phyloP scores from a whole-genome alignment of 2,113 vertebrate species.

The Damaliscus lunatus region DNA sequence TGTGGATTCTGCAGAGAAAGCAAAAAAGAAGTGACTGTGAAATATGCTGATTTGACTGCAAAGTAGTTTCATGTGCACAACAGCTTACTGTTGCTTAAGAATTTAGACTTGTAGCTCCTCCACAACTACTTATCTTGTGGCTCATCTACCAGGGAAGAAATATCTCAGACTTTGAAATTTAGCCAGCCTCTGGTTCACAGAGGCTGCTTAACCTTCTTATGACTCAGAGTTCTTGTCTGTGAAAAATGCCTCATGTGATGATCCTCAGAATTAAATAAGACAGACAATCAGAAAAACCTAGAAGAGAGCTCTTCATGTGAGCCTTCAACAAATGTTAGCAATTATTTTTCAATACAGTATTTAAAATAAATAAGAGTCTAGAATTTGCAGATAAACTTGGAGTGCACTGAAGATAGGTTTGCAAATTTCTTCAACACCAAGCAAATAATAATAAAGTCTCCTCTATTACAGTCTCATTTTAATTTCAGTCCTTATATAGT shows the following conservation, averaged over 20 bases:
- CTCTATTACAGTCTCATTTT: background rate
- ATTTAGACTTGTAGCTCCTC: background rate
- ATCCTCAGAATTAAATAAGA: background rate
- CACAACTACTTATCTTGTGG: background rate
- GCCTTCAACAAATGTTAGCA: background rate
- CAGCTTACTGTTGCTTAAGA: background rate
- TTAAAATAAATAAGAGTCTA: background rate
- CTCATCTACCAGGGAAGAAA: background rate
- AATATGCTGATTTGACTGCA: constrained; percentile 60
- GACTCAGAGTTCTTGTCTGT: background rate
- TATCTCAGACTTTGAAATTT: background rate
- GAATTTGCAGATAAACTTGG: background rate
- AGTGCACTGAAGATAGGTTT: background rate
- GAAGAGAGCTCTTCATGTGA: background rate
- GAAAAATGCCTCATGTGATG: background rate
- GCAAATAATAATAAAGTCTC: background rate
- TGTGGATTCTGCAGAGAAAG: constrained; percentile 45
- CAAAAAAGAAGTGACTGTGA: constrained; percentile 40
- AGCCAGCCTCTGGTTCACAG: background rate
- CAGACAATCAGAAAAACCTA: background rate
- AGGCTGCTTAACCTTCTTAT: background rate
- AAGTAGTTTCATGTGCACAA: constrained; percentile 19
- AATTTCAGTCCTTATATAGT: background rate
- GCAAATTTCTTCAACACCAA: background rate
- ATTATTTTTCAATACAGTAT: background rate